Percentiles rank a stretch among this genome's conserved stretches.
Evolutionary conservation across 2,113 vertebrate genomes (phyloP).

Genomic region (Ceyx margarethae): DNA sequence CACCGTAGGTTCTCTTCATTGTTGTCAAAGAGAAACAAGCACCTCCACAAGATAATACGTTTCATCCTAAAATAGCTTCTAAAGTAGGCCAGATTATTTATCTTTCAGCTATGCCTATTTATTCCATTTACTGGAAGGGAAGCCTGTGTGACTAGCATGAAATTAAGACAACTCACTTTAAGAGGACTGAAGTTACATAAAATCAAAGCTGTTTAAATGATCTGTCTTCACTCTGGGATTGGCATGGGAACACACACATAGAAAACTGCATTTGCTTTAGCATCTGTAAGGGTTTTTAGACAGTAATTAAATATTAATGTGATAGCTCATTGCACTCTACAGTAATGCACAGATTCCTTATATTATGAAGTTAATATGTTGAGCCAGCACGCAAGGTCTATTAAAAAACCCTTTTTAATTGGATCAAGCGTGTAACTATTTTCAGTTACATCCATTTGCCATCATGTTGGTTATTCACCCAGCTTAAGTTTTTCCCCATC

Average conservation of each 20-base stretch:
- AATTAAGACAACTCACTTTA: constrained; percentile 37
- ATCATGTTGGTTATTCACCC: not conserved
- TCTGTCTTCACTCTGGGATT: not conserved
- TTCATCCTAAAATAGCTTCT: constrained; percentile 58
- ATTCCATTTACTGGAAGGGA: constrained; percentile 43
- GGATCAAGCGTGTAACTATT: not conserved
- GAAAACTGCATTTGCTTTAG: not conserved
- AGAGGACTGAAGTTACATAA: not conserved
- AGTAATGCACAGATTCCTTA: not conserved
- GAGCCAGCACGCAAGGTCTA: not conserved
- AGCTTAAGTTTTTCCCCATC: not conserved
- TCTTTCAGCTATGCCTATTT: constrained; percentile 54
- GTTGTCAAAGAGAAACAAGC: constrained; percentile 13
- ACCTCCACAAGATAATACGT: not conserved
- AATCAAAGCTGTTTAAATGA: constrained; percentile 12
- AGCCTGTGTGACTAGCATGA: constrained; percentile 46
- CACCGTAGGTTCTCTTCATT: not conserved
- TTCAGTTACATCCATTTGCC: not conserved
- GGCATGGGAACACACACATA: not conserved
- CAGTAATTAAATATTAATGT: not conserved
- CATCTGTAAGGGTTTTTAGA: not conserved
- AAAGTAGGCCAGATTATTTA: constrained; percentile 65
- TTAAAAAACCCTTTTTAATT: not conserved
- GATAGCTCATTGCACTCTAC: not conserved
- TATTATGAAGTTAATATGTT: not conserved